Base-by-base conservation (phyloP, 2,113 vertebrate species). In the Zingel zingel region DNA sequence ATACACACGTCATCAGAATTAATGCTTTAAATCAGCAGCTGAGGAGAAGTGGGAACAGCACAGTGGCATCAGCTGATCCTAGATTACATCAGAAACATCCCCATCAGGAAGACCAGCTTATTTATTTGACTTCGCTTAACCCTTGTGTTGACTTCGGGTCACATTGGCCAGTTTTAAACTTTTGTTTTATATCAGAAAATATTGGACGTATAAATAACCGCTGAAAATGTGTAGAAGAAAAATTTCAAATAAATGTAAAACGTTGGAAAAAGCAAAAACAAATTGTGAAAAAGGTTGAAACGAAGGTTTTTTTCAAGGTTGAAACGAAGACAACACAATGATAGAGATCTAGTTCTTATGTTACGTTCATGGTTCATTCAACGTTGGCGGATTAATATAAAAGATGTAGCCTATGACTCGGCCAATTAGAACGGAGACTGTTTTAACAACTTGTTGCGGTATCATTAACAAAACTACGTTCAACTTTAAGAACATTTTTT, bases 51-150 rank as follows among this genome's bases (percentile, higher is more conserved):
- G 66, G 13, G 0, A 54, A n/a, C 21, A 62, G 45, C 48, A 79
- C 48, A 66, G 23, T 54, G 14, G 9, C 5, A 83, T 82, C 88
- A 89, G 78, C 91, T 77, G 87, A 91, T 72, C 78, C 83, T 27
- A 93, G 25, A 81, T 89, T 89, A 9, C 85, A 58, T 87, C 89
- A 86, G 84, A 56, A 50, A 23, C 54, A 1, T 53, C 16, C 4
- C 23, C 16, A 19, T 47, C 69, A 39, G 6, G 3, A 0, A n/a
- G 0, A 19, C 9, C 19, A 33, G 25, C 16, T 3, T 0, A 33
- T 64, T 7, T 0, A n/a, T 12, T 21, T 56, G 16, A 21, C 74
- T 50, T 79, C n/a, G n/a, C n/a, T n/a, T n/a, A n/a, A n/a, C n/a
- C n/a, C n/a, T n/a, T n/a, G n/a, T n/a, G n/a, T n/a, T n/a, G n/a